Evolutionary conservation across 2,888 invertebrate genomes (phyloP).

Genomic region (Acanthosepion esculentum): DNA sequence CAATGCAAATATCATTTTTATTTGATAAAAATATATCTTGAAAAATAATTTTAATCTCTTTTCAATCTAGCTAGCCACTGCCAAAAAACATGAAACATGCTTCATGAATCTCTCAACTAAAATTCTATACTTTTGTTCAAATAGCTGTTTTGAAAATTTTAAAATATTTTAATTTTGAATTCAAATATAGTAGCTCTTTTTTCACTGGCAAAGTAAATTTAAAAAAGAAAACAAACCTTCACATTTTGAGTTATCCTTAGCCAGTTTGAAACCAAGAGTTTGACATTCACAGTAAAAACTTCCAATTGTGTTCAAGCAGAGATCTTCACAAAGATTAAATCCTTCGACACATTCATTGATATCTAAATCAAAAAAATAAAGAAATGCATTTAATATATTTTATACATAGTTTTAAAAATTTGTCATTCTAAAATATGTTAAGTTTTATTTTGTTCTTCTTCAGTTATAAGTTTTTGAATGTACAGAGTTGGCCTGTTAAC

Average conservation of each 20-base stretch:
- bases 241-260: neutral
- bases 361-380: slow-evolving; percentile 55
- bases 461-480: too few species aligned
- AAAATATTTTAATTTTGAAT: neutral
- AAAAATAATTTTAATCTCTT: too few species aligned
- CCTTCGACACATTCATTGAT: slow-evolving; percentile 70
- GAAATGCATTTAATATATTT: neutral
- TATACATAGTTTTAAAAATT: too few species aligned
- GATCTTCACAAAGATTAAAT: slow-evolving; percentile 61
- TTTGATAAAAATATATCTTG: too few species aligned
- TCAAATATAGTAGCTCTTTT: neutral
- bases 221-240: neutral
- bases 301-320: slow-evolving; percentile 64
- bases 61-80: too few species aligned
- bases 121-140: too few species aligned
- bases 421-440: too few species aligned
- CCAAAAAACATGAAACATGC: too few species aligned
- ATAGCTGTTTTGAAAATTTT: neutral
- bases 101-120: too few species aligned
- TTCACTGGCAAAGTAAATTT: neutral
- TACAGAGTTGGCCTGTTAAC: too few species aligned
- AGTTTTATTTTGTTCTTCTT: too few species aligned
- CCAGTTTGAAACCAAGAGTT: slow-evolving; percentile 54
- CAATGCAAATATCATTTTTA: too few species aligned
- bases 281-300: slow-evolving; percentile 64